Evolutionary conservation across 2,888 invertebrate species (phyloP), one percentile per base, ranked within the genome.

Genomic region (Lasioglossum villosulum): DNA sequence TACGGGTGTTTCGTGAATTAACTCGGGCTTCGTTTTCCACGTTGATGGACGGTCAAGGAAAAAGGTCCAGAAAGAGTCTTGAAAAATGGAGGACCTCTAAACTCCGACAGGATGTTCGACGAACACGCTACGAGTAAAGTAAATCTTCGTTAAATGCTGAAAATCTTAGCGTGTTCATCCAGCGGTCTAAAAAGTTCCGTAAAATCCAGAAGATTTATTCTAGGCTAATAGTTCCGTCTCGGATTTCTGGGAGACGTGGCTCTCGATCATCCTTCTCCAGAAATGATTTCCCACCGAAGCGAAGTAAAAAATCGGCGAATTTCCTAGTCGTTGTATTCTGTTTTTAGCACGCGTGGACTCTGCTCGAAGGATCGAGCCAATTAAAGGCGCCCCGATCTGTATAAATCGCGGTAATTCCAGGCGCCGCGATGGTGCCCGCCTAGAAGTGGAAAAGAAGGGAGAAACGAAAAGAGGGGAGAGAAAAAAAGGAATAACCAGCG

Each of bases 401-500:
- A 34, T 37, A 39, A 68, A 68, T 68, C n/a, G 23, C 34, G 68
- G 23, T 68, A 39, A 68, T 68, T 68, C 37, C 66, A 59, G 34
- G 34, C 68, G 37, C 4, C 68, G 23, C 37, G 68, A 4, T 39
- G n/a, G 37, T 12, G 37, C 23, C 37, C 34, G 19, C 66, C 66
- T 34, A 27, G 27, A 27, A 27, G 34, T 34, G 34, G 66, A 1
- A 66, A 66, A n/a, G 14, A 66, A n/a, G 5, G 16, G 27, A n/a
- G 19, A 10, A 66, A 30, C 19, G 34, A 34, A 19, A 37, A 23
- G 37, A 3, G 23, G n/a, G 30, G 19, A 19, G 37, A 19, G 23
- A 0, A 8, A 68, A 68, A 68, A n/a, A 8, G 23, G 68, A 23
- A 23, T 37, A 68, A 68, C 37, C 37, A 23, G 19, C 34, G 37